Evolutionary conservation across 2,888 invertebrate species (phyloP), one percentile per base, ranked within the genome.

Genomic region (Himalopsyche tibetana): DNA sequence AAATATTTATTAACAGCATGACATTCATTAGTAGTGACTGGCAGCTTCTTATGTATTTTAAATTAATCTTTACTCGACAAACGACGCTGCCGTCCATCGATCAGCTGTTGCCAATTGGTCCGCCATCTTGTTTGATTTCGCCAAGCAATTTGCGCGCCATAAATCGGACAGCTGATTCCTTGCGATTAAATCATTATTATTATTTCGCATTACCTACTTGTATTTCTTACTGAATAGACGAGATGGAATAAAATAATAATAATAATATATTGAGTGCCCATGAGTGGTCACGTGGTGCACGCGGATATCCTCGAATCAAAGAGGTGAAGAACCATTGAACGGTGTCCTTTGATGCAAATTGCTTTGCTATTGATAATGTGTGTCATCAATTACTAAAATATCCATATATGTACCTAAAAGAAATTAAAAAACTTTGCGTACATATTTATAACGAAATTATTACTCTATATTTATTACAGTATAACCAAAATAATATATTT

Each of bases 21-120:
- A 5, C 45, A 45, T 45, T 45, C 2, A 45, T 45, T 45, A 45
- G 8, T 45, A 45, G 9, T 45, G 51, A 51, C 12, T 5, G 12
- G 51, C 15, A 51, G 51, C 15, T 15, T 51, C 15, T 15, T 45
- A 45, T 45, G 45, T 9, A 45, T 12, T 51, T 51, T 51, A 51
- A 51, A 51, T 51, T 51, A 51, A 3, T 51, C 15, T 51, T 51
- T 51, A 51, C 15, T 51, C 15, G 51, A 15, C 51, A 19, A 5
- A 63, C 19, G 8, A 63, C 63, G 15, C 63, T 19, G 19, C 19
- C 63, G 19, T 19, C 28, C 19, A 4, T 63, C 19, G 63, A 63
- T 63, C 63, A 63, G 63, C 63, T 63, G 63, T 63, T 63, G 63
- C 63, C 63, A 63, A 63, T 63, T 63, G 19, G 28, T 63, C 63